phyloP scores from a whole-genome alignment of 2,888 invertebrate species.

The Ptychoptera albimana region DNA sequence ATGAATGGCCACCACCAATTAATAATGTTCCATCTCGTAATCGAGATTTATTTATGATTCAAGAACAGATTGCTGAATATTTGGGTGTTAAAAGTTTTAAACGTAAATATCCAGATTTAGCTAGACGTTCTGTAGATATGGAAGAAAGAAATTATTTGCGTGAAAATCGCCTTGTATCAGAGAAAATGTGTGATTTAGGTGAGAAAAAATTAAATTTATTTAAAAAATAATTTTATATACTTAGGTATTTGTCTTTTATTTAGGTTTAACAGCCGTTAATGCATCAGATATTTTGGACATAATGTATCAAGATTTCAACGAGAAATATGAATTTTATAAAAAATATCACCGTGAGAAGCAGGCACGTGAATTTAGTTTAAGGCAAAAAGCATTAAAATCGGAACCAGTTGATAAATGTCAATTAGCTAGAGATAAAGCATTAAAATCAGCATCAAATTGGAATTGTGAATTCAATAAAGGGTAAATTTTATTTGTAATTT shows the following conservation, averaged over 20 bases:
- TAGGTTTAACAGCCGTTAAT: constrained; percentile 72
- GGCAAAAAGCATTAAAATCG: constrained; percentile 41
- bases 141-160: constrained; percentile 81
- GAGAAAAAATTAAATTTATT: constrained; percentile 11
- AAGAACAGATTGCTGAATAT: constrained; percentile 92
- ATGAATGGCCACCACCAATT: constrained; percentile 70
- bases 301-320: constrained; percentile 88
- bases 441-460: constrained; percentile 76
- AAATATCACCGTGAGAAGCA: constrained; percentile 40
- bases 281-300: constrained; percentile 89
- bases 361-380: constrained; percentile 48
- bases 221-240: neutral
- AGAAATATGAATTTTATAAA: constrained; percentile 84
- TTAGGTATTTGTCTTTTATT: constrained; percentile 15
- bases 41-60: constrained; percentile 78
- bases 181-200: constrained; percentile 85
- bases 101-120: constrained; percentile 81
- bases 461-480: constrained; percentile 69
- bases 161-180: constrained; percentile 67
- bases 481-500: constrained; percentile 15
- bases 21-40: constrained; percentile 11
- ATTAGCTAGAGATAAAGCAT: constrained; percentile 55
- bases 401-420: constrained; percentile 30
- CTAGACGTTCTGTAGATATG: constrained; percentile 70
- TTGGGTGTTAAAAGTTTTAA: constrained; percentile 93